Evolutionary conservation across 2,888 invertebrate genomes (phyloP).

Genomic region (Chloroclystis v-ata): DNA sequence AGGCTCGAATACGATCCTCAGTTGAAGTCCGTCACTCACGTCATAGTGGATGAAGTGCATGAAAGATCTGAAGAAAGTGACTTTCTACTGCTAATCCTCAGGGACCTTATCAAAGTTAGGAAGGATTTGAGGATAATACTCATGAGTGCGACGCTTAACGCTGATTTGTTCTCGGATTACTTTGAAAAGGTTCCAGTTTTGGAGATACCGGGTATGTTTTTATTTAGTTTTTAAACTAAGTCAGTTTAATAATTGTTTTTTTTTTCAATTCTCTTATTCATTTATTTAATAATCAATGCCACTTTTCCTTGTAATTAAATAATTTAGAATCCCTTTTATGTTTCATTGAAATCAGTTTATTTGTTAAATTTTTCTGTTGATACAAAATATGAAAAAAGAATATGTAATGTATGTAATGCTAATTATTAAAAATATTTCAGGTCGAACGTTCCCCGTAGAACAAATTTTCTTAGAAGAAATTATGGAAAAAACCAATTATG

Average conservation of each 20-base stretch:
- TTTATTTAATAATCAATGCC: no score
- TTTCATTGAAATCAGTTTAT: no score
- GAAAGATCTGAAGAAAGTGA: constrained; percentile 95
- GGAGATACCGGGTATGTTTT: constrained; percentile 82
- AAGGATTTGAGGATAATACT: constrained; percentile 89
- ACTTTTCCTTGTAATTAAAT: no score
- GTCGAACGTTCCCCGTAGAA: constrained; percentile 89
- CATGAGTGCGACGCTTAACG: constrained; percentile 96
- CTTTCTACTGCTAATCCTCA: constrained; percentile 89
- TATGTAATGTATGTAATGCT: no score
- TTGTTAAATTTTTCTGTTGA: no score
- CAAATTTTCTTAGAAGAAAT: constrained; percentile 90
- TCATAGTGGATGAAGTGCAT: constrained; percentile 94
- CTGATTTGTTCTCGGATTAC: constrained; percentile 89
- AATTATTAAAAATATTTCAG: constrained; percentile 41
- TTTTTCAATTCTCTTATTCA: no score
- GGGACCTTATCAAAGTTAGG: constrained; percentile 84
- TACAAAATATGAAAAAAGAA: no score
- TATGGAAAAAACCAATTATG: constrained; percentile 78
- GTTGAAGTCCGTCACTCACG: constrained; percentile 87
- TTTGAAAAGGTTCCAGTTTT: constrained; percentile 88
- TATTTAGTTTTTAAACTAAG: background rate
- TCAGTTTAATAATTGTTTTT: no score
- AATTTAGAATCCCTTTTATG: no score
- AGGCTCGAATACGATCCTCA: constrained; percentile 88